Evolutionary conservation across 2,113 vertebrate genomes (phyloP).

Genomic region (Bos javanicus): DNA sequence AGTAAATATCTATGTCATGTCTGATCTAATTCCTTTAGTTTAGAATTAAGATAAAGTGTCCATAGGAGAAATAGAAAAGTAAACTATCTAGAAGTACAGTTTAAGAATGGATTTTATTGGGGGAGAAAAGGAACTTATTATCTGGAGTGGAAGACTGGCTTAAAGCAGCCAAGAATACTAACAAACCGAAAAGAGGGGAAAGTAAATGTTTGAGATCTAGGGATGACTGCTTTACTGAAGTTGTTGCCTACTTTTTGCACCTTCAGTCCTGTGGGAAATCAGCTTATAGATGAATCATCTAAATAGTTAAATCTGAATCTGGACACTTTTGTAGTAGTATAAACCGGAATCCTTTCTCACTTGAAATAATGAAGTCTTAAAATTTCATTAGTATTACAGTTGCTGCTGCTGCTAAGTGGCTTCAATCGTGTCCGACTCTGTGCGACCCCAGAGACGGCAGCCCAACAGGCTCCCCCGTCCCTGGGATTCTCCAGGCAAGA

Average conservation of each 20-base stretch:
- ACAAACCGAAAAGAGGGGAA: background rate
- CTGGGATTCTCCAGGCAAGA: too few species aligned
- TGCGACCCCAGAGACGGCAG: too few species aligned
- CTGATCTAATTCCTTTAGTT: background rate
- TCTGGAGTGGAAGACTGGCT: background rate
- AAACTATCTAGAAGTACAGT: background rate
- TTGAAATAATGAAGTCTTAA: slow-evolving; percentile 4
- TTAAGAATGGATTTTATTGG: background rate
- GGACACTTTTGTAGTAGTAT: background rate
- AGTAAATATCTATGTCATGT: background rate
- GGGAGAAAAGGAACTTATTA: background rate
- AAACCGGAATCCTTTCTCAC: background rate
- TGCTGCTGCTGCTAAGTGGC: too few species aligned
- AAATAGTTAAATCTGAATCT: background rate
- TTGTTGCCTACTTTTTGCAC: background rate
- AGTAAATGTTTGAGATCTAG: background rate
- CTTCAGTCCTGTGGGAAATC: background rate
- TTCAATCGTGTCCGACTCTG: too few species aligned
- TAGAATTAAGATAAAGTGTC: background rate
- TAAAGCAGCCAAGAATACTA: background rate
- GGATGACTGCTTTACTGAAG: background rate
- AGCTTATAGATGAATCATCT: background rate
- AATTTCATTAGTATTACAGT: background rate
- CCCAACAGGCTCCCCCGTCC: too few species aligned
- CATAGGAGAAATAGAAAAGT: background rate